Evolutionary conservation across 92 coral and sea anemone genomes (phyloP), one percentile per base, ranked within the genome.

Genomic region (Heliopora coerulea): DNA sequence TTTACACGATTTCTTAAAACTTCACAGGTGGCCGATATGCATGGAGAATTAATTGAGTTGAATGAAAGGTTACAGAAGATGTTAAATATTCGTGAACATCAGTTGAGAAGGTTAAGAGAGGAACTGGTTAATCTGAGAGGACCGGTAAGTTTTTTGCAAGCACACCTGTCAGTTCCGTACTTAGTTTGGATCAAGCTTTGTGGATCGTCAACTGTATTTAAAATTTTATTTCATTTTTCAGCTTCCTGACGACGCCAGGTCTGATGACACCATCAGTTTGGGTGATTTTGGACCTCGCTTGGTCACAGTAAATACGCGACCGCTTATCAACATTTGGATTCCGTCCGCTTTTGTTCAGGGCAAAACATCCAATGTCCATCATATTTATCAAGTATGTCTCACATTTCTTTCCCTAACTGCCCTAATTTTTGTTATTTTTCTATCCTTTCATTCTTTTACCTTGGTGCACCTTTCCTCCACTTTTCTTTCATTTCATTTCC

Each of bases 1-100:
- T n/a, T n/a, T n/a, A n/a, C n/a, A n/a, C n/a, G n/a, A n/a, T n/a
- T n/a, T n/a, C n/a, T n/a, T n/a, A n/a, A n/a, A n/a, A n/a, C n/a
- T n/a, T n/a, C n/a, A 20, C 41, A 93, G 98, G 96, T 93, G 14
- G 96, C 98, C 4, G 98, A 93, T 66, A 90, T 93, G 85, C 97
- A 93, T 42, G 98, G 98, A 10, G 98, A 93, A 70, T 76, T 93
- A 17, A 81, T 93, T 82, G 98, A 93, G 64, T 86, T 93, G 48
- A 93, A 93, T 56, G 96, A 93, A 12, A 80, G 96, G 37, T 86
- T 93, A 41, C 98, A 93, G 42, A 84, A 83, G 17, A 90, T 90
- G 61, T 58, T 88, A 9, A 82, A 76, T 61, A 74, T 79, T 67
- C 83, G 91, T 63, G 90, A 91, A 73, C 60, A 58, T 64, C 92